Evolutionary conservation across 2,797 vertebrate species (phyloP), one percentile per base, ranked within the genome.

Genomic region (Chromis chromis): DNA sequence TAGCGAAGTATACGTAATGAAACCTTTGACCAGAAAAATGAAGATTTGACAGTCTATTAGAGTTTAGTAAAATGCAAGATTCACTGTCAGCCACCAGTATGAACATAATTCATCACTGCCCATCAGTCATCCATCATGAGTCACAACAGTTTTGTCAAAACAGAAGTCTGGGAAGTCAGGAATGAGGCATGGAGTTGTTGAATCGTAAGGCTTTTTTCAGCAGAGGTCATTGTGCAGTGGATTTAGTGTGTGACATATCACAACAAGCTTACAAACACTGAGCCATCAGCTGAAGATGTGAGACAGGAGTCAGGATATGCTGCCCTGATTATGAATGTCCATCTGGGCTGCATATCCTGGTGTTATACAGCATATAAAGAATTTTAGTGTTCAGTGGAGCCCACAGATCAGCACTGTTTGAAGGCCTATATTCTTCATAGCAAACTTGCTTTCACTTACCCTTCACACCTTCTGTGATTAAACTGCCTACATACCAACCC

Each of bases 251-350:
- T 36, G 54, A 6, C 63, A 33, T 25, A 54, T n/a, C 16, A 59
- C 28, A 66, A n/a, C 55, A 74, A 17, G 13, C 5, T 44, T 28
- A 57, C 9, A 48, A 63, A 49, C 50, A 57, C 28, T 67, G 19
- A 62, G 46, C 36, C 8, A 63, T 21, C 33, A 60, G 31, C 21
- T 61, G 28, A 50, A 54, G 58, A 53, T 68, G 52, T 40, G 24
- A 67, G 68, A 55, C 12, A 21, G 52, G 52, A 19, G 44, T 44
- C 50, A 40, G 27, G 11, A 27, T 25, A 25, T 39, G 27, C 6
- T 39, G 4, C 49, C 14, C 27, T 58, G 19, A 24, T 59, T 5
- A 21, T 50, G 22, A 57, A 55, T 25, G 27, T 36, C 33, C 9
- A 36, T 36, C 33, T 36, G 33, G 9, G 33, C 33, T 36, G 33